Conservation (phyloP, 2,797 vertebrate species). For the Heteromormyrus szaboi region DNA sequence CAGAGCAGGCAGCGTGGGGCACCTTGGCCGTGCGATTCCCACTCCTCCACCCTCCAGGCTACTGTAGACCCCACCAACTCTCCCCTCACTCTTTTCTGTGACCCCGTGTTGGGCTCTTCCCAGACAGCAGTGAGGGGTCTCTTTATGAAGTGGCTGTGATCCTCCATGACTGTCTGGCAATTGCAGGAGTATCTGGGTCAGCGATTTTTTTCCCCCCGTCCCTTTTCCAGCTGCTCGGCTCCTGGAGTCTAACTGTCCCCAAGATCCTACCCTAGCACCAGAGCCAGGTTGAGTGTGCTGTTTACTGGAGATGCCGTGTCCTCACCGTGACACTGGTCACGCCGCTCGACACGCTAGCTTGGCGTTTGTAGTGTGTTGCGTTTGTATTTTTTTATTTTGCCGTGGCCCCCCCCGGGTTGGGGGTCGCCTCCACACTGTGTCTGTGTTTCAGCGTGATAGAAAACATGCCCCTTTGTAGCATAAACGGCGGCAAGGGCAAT, state of each 20-base stretch:
- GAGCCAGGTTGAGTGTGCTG: background rate
- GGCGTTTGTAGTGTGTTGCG: background rate
- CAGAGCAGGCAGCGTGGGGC: background rate
- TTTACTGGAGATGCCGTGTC: background rate
- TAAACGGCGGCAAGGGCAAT: background rate
- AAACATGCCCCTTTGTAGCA: background rate
- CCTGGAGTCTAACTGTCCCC: background rate
- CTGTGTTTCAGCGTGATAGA: background rate
- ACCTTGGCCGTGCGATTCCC: background rate
- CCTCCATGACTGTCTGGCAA: background rate
- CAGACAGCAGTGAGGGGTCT: background rate
- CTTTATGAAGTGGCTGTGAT: background rate
- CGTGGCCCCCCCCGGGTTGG: background rate
- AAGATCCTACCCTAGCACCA: background rate
- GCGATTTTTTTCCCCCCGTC: background rate
- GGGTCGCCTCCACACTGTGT: background rate
- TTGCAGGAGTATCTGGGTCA: background rate
- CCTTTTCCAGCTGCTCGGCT: background rate
- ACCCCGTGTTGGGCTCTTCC: background rate
- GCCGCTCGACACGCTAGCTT: too few relatives aligned
- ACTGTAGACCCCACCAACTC: background rate
- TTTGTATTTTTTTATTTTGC: background rate
- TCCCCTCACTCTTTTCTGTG: conserved; percentile 24
- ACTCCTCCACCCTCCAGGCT: background rate
- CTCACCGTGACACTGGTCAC: background rate